Percentiles rank a stretch among this genome's conserved stretches.
Conservation (phyloP, 1,140 invertebrate species). For the Tetramorium parvispinum region DNA sequence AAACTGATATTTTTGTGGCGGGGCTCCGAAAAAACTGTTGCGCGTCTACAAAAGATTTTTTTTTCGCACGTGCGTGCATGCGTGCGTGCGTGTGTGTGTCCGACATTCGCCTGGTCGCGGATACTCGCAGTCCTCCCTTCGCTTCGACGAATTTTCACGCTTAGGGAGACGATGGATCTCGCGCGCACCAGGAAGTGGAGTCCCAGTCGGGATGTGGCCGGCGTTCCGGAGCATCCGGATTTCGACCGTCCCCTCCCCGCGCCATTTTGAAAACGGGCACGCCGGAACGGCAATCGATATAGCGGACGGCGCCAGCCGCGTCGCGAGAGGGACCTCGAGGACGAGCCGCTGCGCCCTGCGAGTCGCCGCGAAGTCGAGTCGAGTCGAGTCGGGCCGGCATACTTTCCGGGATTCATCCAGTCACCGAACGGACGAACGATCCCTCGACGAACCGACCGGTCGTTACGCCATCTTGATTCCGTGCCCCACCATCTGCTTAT, state of each 20-base stretch:
- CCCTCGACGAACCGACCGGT: conserved; percentile 42
- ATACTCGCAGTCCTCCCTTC: not conserved
- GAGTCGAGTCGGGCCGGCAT: not conserved
- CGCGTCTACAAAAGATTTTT: not conserved
- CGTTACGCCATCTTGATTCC: conserved; percentile 78
- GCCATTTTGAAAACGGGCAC: conserved; percentile 83
- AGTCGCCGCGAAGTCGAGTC: not conserved
- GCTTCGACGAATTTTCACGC: not conserved
- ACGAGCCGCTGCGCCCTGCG: not conserved
- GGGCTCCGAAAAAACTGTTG: conserved; percentile 24
- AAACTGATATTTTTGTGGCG: not conserved
- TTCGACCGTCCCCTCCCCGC: conserved; percentile 73
- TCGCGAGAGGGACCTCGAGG: conserved; percentile 45
- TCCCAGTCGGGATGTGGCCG: not conserved
- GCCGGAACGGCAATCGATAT: conserved; percentile 80
- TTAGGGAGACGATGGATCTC: no score
- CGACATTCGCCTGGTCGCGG: not conserved
- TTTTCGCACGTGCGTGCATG: not conserved
- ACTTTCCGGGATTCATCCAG: not conserved
- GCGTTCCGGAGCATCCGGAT: conserved; percentile 40
- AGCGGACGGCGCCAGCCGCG: conserved; percentile 71
- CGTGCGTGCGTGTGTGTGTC: not conserved
- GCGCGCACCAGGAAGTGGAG: not conserved
- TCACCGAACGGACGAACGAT: conserved; percentile 44
- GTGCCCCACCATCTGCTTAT: conserved; percentile 60